Conservation (phyloP, 2,797 vertebrate species). For the Macrochelys suwanniensis region DNA sequence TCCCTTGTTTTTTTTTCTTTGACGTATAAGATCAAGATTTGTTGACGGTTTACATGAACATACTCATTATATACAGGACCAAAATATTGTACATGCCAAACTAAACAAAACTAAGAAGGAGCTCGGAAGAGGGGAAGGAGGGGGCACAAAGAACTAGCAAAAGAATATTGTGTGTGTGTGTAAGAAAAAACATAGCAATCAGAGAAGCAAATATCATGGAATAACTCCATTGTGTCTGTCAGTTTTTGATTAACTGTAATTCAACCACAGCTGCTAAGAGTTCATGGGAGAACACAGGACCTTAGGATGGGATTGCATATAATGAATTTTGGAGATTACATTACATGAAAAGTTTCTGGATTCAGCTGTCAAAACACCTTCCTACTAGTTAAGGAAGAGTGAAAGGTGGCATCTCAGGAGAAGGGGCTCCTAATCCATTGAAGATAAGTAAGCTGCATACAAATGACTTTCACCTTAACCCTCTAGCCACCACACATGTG, state of each 20-base stretch:
- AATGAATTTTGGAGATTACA: slow-evolving; percentile 7
- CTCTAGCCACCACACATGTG: slow-evolving; percentile 3
- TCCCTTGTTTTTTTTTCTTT: background rate
- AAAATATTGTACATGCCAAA: background rate
- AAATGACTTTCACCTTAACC: background rate
- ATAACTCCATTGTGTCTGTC: background rate
- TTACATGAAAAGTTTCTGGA: slow-evolving; percentile 25
- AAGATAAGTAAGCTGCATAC: background rate
- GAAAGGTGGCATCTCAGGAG: slow-evolving; percentile 23
- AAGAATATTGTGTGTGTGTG: fast-evolving
- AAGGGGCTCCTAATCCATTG: slow-evolving; percentile 32
- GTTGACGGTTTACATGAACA: background rate
- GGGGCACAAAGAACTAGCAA: background rate
- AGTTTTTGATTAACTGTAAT: slow-evolving; percentile 36
- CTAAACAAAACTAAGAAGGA: background rate
- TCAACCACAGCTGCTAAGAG: background rate
- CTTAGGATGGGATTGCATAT: background rate
- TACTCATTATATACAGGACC: background rate
- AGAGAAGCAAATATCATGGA: background rate
- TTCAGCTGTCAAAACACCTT: slow-evolving; percentile 43
- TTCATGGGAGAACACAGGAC: slow-evolving; percentile 18
- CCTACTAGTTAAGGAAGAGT: slow-evolving; percentile 21
- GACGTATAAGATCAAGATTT: background rate
- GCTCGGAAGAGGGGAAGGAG: fast-evolving
- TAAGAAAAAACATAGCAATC: background rate